Conservation (phyloP, 2,888 invertebrate genomes). For the Octonoba sinensis region DNA sequence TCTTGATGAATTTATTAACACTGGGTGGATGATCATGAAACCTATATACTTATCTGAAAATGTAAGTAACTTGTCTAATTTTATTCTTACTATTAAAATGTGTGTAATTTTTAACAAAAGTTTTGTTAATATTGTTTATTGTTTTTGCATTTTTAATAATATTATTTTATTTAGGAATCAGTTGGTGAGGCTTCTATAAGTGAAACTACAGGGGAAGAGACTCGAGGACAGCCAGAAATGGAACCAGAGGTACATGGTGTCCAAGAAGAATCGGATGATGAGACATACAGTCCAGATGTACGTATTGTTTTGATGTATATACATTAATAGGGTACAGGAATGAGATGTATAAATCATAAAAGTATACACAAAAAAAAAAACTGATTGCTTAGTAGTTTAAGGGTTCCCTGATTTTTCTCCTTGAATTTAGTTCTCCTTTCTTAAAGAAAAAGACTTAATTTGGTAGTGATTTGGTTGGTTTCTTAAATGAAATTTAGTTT, state of each 20-base stretch:
- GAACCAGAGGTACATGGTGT: constrained; percentile 11
- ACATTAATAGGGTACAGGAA: too few relatives aligned
- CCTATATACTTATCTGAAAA: constrained; percentile 81
- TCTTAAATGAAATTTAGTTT: too few relatives aligned
- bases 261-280: constrained; percentile 52
- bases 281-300: constrained; percentile 40
- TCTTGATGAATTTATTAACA: constrained; percentile 69
- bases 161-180: constrained; percentile 8
- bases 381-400: too few relatives aligned
- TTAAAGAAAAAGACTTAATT: too few relatives aligned
- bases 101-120: background rate
- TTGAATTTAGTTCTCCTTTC: too few relatives aligned
- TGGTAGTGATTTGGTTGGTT: too few relatives aligned
- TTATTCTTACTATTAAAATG: too few relatives aligned
- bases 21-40: constrained; percentile 84
- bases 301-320: constrained; percentile 15
- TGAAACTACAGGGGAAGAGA: constrained; percentile 11
- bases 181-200: background rate
- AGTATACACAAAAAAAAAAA: too few relatives aligned
- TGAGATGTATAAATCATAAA: too few relatives aligned
- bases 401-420: too few relatives aligned
- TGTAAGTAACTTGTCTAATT: constrained; percentile 16
- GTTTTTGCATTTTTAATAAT: background rate
- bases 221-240: constrained; percentile 5
- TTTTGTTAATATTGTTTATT: background rate